Evolutionary conservation across 2,888 invertebrate genomes (phyloP).

Genomic region (Morpho achilles): DNA sequence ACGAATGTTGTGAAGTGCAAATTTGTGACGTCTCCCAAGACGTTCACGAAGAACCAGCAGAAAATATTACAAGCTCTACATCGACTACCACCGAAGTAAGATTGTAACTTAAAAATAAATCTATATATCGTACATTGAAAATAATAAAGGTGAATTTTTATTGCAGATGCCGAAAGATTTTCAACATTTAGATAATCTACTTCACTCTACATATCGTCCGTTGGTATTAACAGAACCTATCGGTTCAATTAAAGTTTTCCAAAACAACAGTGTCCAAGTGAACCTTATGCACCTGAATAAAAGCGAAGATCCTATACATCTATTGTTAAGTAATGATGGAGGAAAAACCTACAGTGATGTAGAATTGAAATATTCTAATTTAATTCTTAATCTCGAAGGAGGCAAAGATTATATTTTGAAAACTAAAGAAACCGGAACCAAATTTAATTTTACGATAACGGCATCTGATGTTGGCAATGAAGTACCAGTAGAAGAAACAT

Average conservation of each 20-base stretch:
- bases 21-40: constrained; percentile 91
- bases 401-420: constrained; percentile 68
- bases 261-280: constrained; percentile 71
- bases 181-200: constrained; percentile 36
- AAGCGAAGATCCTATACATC: constrained; percentile 58
- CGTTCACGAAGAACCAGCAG: constrained; percentile 81
- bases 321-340: constrained; percentile 61
- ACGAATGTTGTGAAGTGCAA: constrained; percentile 91
- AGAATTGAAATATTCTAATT: constrained; percentile 57
- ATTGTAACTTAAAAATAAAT: no score
- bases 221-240: constrained; percentile 62
- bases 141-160: not conserved
- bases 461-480: constrained; percentile 38
- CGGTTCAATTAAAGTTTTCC: constrained; percentile 65
- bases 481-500: constrained; percentile 39
- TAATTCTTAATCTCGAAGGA: constrained; percentile 63
- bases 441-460: constrained; percentile 69
- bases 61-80: constrained; percentile 46
- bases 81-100: constrained; percentile 30
- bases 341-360: constrained; percentile 58
- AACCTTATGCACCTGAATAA: constrained; percentile 60
- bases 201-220: constrained; percentile 40
- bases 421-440: constrained; percentile 69
- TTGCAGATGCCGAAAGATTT: constrained; percentile 34
- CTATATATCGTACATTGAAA: no score